Conservation (phyloP, 2,797 vertebrate species). For the Pelobates cultripes region DNA sequence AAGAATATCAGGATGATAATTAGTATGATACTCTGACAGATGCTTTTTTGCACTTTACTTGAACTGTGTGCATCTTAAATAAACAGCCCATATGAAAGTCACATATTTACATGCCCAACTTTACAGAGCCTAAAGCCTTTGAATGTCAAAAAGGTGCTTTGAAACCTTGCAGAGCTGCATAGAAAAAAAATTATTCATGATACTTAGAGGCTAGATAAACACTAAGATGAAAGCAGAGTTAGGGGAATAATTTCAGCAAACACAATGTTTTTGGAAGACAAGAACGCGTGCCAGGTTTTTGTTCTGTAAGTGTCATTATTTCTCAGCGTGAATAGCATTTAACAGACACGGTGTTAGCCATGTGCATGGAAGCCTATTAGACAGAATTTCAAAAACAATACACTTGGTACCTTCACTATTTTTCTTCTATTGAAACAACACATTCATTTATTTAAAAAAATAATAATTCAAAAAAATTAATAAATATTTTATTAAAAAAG, state of each 20-base stretch:
- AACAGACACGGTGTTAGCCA: background rate
- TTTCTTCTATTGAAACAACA: too few relatives aligned
- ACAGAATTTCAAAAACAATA: background rate
- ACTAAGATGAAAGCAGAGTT: constrained; percentile 27
- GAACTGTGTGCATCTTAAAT: too few relatives aligned
- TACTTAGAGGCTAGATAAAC: constrained; percentile 36
- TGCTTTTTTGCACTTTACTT: too few relatives aligned
- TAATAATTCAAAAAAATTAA: too few relatives aligned
- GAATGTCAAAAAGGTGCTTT: constrained; percentile 27
- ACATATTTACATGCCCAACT: too few relatives aligned
- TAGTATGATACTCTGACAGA: too few relatives aligned
- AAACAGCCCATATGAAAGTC: too few relatives aligned
- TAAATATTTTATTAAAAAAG: too few relatives aligned
- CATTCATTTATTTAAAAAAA: too few relatives aligned
- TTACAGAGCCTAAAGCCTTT: background rate
- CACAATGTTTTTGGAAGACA: constrained; percentile 17
- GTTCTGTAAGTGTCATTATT: constrained; percentile 13
- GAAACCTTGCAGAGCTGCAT: constrained; percentile 9
- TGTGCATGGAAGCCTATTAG: constrained; percentile 1
- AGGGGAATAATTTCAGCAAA: constrained; percentile 37
- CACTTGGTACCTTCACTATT: background rate
- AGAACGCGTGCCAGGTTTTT: constrained; percentile 16
- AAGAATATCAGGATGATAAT: too few relatives aligned
- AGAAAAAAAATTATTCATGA: background rate
- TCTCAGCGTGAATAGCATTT: constrained; percentile 18